phyloP scores from a whole-genome alignment of 2,888 invertebrate genomes.

The Ypsolopha sequella region DNA sequence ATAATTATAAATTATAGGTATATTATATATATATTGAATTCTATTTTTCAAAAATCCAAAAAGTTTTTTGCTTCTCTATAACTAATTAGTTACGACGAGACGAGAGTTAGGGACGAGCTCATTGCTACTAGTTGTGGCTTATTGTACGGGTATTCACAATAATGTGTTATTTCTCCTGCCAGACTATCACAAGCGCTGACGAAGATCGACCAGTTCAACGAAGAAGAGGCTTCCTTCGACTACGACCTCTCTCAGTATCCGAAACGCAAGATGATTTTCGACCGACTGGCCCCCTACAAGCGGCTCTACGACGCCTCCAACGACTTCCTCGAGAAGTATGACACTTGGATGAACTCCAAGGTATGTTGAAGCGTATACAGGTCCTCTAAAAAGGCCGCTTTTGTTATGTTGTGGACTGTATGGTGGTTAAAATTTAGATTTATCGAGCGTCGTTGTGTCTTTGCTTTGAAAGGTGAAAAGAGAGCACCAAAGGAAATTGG shows the following conservation, averaged over 20 bases:
- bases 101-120: too few species aligned
- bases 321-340: slow-evolving; percentile 86
- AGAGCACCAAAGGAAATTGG: too few species aligned
- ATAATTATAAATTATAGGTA: too few species aligned
- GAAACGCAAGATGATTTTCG: slow-evolving; percentile 81
- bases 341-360: slow-evolving; percentile 85
- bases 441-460: too few species aligned
- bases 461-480: too few species aligned
- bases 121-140: too few species aligned
- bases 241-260: slow-evolving; percentile 93
- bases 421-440: too few species aligned
- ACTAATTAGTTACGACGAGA: too few species aligned
- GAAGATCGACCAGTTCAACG: slow-evolving; percentile 89
- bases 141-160: not conserved
- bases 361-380: slow-evolving; percentile 52
- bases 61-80: too few species aligned
- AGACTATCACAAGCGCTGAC: slow-evolving; percentile 80
- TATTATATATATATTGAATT: too few species aligned
- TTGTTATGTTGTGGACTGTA: too few species aligned
- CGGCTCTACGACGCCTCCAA: slow-evolving; percentile 90
- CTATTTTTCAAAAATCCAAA: too few species aligned
- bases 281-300: slow-evolving; percentile 87
- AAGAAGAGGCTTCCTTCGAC: slow-evolving; percentile 89
- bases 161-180: not conserved
- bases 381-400: slow-evolving; percentile 66